Evolutionary conservation across 2,797 vertebrate genomes (phyloP).

Genomic region (Danio albolineatus): DNA sequence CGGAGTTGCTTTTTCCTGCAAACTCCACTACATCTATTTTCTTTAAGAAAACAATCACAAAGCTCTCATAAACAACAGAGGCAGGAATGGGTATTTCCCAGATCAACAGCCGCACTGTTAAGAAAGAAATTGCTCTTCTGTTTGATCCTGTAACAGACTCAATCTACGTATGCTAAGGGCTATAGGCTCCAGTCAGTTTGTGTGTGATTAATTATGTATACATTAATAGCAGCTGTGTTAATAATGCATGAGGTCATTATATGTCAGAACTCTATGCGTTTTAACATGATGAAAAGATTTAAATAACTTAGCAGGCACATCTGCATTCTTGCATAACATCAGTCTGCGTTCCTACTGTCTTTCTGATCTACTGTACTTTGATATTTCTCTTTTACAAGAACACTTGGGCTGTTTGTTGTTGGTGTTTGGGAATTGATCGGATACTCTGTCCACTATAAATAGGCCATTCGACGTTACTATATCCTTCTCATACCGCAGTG

Average conservation of each 20-base stretch:
- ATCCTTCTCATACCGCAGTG: conserved; percentile 10
- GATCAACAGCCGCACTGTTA: conserved; percentile 32
- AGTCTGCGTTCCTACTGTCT: conserved; percentile 56
- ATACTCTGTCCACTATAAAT: conserved; percentile 56
- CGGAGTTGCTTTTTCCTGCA: conserved; percentile 43
- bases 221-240: conserved; percentile 82
- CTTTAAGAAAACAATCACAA: conserved; percentile 68
- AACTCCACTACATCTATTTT: conserved; percentile 68
- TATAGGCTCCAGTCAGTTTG: conserved; percentile 74
- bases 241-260: conserved; percentile 79
- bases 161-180: conserved; percentile 75
- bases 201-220: conserved; percentile 85
- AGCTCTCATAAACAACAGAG: conserved; percentile 54
- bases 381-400: conserved; percentile 47
- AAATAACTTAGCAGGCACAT: conserved; percentile 77
- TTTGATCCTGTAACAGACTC: conserved; percentile 67
- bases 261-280: conserved; percentile 78
- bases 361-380: conserved; percentile 45
- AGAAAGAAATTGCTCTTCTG: conserved; percentile 51
- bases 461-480: conserved; percentile 8
- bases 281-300: conserved; percentile 81
- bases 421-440: conserved; percentile 66
- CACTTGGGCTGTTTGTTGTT: conserved; percentile 67
- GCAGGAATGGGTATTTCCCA: conserved; percentile 35
- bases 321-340: conserved; percentile 76